phyloP scores from a whole-genome alignment of 2,888 invertebrate genomes.

The Thalpophila matura region DNA sequence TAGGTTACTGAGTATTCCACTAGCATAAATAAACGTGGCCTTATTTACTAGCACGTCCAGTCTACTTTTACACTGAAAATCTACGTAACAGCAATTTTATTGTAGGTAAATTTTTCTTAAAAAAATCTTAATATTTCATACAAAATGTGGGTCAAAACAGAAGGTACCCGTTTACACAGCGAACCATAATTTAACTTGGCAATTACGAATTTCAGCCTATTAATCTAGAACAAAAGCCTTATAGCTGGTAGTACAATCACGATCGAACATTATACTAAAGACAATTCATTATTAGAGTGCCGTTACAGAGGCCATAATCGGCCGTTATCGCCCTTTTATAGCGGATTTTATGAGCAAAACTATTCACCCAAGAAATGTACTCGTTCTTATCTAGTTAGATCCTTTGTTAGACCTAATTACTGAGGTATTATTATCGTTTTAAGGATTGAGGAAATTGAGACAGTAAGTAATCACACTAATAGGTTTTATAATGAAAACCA shows the following conservation, averaged over 20 bases:
- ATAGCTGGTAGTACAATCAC: constrained; percentile 78
- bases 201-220: constrained; percentile 72
- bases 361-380: constrained; percentile 88
- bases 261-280: constrained; percentile 87
- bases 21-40: background rate
- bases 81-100: background rate
- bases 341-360: constrained; percentile 89
- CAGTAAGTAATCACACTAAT: background rate
- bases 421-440: constrained; percentile 29
- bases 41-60: background rate
- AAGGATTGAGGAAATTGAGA: constrained; percentile 8
- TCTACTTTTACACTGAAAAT: background rate
- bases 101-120: background rate
- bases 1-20: constrained; percentile 28
- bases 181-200: constrained; percentile 58
- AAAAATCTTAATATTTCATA: background rate
- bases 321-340: constrained; percentile 91
- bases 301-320: constrained; percentile 88
- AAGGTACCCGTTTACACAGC: constrained; percentile 29
- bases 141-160: background rate
- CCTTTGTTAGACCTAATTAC: constrained; percentile 84
- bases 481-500: background rate
- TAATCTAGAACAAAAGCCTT: constrained; percentile 76
- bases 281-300: constrained; percentile 90
- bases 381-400: constrained; percentile 79